phyloP scores from a whole-genome alignment of 2,797 vertebrate genomes.

The Hemitrygon akajei region DNA sequence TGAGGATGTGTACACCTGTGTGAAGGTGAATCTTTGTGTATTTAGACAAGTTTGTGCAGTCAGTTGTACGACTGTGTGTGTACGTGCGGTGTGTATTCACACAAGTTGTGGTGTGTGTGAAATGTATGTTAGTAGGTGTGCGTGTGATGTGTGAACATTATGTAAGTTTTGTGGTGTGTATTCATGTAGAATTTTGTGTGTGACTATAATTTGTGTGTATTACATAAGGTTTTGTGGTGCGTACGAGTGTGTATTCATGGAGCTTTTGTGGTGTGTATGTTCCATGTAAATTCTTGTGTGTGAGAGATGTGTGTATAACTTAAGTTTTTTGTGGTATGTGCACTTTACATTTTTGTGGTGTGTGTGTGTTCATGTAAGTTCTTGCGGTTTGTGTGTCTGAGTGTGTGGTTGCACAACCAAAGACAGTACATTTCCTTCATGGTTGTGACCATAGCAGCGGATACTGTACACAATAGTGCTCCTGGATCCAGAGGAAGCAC shows the following conservation, averaged over 20 bases:
- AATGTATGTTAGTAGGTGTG: too few species aligned
- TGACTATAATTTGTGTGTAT: too few species aligned
- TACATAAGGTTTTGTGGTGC: too few species aligned
- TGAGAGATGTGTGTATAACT: not conserved
- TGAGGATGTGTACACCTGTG: not conserved
- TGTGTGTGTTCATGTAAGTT: not conserved
- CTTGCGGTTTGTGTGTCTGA: not conserved
- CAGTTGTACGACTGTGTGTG: not conserved
- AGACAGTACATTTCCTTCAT: not conserved
- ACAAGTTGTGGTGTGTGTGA: too few species aligned
- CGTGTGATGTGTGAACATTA: too few species aligned
- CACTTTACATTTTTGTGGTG: not conserved
- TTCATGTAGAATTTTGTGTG: too few species aligned
- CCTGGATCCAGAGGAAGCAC: not conserved
- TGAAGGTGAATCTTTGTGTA: too few species aligned
- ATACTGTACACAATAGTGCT: constrained; percentile 4
- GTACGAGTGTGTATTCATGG: too few species aligned
- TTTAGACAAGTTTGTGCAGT: not conserved
- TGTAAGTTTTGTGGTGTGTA: too few species aligned
- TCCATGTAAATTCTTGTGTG: too few species aligned
- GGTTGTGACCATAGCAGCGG: not conserved
- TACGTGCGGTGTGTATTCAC: not conserved
- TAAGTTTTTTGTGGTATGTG: too few species aligned
- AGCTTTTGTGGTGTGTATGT: too few species aligned
- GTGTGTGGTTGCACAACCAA: not conserved